A percentile compares a stretch with the other conserved stretches of the same genome.
phyloP scores from a whole-genome alignment of 53 echinoderm and acorn worm species.

The Hippasteria phrygiana region DNA sequence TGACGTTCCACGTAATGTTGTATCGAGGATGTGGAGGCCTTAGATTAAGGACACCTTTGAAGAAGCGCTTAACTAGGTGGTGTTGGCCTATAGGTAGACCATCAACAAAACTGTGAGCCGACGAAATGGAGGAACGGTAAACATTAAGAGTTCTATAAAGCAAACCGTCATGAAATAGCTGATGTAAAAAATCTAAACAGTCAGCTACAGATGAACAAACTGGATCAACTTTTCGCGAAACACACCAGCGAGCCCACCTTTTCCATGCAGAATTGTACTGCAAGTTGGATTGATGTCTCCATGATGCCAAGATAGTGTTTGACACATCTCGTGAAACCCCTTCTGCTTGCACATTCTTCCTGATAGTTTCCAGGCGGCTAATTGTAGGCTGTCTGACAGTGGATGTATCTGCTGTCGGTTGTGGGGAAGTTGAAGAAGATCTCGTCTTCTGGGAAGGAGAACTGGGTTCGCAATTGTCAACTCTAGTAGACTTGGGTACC shows the following conservation, averaged over 20 bases:
- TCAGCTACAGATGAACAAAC: slow-evolving; percentile 9
- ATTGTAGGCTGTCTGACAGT: neutral
- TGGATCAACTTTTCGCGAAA: slow-evolving; percentile 33
- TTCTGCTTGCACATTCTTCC: neutral
- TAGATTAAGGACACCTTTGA: slow-evolving; percentile 18
- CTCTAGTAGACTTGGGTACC: slow-evolving; percentile 7
- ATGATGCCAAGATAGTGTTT: slow-evolving; percentile 3
- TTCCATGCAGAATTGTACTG: too few relatives aligned
- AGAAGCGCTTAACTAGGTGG: slow-evolving; percentile 13
- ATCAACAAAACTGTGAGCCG: neutral
- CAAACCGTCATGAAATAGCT: neutral
- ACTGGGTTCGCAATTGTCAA: neutral
- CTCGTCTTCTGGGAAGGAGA: neutral
- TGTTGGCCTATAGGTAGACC: slow-evolving; percentile 14
- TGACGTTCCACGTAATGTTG: slow-evolving; percentile 28
- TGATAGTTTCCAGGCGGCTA: slow-evolving; percentile 35
- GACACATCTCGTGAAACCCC: neutral
- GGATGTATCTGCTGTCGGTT: neutral
- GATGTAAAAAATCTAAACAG: slow-evolving; percentile 1
- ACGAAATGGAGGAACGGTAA: neutral
- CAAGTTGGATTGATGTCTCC: neutral
- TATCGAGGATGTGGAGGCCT: slow-evolving; percentile 46
- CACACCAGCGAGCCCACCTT: slow-evolving; percentile 32
- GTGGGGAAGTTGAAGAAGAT: slow-evolving; percentile 2
- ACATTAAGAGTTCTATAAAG: neutral